Percentiles rank a stretch among this genome's conserved stretches.
These are phyloP conservation scores for Lasioglossum albipes DNA, from an alignment of 1,140 invertebrate genomes.

Conservation along the genomic window DNA sequence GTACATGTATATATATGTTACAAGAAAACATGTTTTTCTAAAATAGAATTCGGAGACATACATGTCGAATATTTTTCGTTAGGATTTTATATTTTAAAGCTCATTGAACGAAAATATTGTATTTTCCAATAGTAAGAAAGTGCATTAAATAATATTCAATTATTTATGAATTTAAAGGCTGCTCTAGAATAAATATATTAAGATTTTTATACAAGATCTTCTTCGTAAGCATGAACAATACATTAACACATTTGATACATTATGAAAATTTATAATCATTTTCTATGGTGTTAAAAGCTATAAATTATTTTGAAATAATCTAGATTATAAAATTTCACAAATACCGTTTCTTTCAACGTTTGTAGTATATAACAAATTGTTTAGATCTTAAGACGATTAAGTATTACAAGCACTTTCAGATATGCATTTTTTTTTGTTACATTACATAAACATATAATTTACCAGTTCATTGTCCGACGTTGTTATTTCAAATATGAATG, in stretches of 20 bases:
- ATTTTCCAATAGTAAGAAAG: conserved; percentile 36
- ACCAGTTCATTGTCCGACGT: background rate
- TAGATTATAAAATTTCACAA: conserved; percentile 18
- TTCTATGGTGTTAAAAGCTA: background rate
- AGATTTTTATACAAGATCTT: conserved; percentile 32
- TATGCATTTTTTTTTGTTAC: conserved; percentile 4
- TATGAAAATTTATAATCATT: background rate
- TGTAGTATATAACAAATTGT: background rate
- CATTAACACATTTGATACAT: conserved; percentile 10
- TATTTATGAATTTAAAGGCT: conserved; percentile 42
- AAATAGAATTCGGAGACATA: background rate
- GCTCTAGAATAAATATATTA: conserved; percentile 35
- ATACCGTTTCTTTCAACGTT: background rate
- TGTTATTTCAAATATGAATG: background rate
- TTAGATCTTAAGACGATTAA: background rate
- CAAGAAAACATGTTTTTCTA: background rate
- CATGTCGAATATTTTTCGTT: conserved; percentile 36
- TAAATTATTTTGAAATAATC: conserved; percentile 14
- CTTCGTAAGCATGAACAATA: conserved; percentile 19
- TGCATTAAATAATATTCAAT: conserved; percentile 32
- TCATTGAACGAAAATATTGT: conserved; percentile 20
- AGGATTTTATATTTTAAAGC: conserved; percentile 35
- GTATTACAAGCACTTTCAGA: background rate
- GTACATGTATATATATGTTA: conserved; percentile 10
- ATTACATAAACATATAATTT: background rate